Evolutionary conservation across 2,797 vertebrate genomes (phyloP).

Genomic region (Myiothlypis coronata): DNA sequence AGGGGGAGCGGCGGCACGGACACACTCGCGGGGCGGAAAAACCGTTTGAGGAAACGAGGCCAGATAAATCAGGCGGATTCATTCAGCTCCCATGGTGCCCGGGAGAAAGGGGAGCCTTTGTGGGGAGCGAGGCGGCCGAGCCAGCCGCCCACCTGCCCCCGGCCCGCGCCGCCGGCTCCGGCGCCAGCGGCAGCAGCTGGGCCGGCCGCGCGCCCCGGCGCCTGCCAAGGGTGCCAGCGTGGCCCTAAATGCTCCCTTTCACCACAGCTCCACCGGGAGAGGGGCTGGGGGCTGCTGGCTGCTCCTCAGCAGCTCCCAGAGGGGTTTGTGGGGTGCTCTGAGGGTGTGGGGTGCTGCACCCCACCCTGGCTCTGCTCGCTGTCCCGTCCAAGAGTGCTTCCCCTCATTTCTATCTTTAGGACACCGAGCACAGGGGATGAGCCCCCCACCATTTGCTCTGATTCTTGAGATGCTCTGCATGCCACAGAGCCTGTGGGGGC

Average conservation of each 20-base stretch:
- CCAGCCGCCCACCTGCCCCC: slow-evolving; percentile 30
- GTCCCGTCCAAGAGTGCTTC: background rate
- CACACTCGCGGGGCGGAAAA: background rate
- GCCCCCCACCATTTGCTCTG: slow-evolving; percentile 3
- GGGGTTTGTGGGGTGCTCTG: rapidly evolving
- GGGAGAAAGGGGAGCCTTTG: slow-evolving; percentile 1
- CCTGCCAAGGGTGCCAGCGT: slow-evolving; percentile 23
- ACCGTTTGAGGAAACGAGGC: slow-evolving; percentile 17
- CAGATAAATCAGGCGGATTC: slow-evolving; percentile 26
- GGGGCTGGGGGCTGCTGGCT: background rate
- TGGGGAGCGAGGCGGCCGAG: background rate
- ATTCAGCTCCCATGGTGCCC: background rate
- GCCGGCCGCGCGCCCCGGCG: background rate
- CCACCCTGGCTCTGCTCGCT: rapidly evolving
- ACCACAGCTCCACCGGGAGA: rapidly evolving
- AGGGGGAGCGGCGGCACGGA: background rate
- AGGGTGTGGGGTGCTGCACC: background rate
- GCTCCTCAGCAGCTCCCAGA: rapidly evolving
- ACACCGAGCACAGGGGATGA: background rate
- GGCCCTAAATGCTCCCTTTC: slow-evolving; percentile 42
- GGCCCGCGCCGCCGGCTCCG: background rate
- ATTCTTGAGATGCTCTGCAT: slow-evolving; percentile 26
- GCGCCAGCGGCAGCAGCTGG: slow-evolving; percentile 36
- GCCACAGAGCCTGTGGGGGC: rapidly evolving
- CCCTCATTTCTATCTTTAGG: background rate